A percentile compares a stretch with the other conserved stretches of the same genome.
Conservation (phyloP, 2,113 vertebrate genomes). For the Monarcha castaneiventris region DNA sequence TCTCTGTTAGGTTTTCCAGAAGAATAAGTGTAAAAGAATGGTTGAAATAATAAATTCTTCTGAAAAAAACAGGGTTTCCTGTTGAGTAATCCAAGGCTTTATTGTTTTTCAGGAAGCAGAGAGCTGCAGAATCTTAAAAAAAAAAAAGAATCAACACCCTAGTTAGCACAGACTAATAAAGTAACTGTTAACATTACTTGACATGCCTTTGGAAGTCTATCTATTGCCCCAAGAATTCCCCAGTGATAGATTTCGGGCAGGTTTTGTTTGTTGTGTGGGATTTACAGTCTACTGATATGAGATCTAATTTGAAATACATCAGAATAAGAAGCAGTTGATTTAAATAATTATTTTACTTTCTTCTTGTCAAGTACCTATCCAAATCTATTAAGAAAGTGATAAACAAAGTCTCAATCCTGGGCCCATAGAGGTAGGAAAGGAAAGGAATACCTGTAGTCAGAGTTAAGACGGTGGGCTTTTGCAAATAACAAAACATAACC, state of each 20-base stretch:
- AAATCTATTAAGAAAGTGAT: neutral
- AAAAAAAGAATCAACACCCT: neutral
- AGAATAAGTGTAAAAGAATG: neutral
- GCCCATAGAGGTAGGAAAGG: neutral
- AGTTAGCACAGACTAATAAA: neutral
- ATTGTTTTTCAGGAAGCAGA: neutral
- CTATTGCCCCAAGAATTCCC: neutral
- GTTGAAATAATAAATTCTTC: neutral
- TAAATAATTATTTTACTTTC: neutral
- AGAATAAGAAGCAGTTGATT: neutral
- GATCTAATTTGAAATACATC: neutral
- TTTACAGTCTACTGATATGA: neutral
- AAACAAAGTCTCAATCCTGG: neutral
- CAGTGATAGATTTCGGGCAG: neutral
- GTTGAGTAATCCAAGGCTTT: neutral
- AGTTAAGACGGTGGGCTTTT: neutral
- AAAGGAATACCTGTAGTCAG: neutral
- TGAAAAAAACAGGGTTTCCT: neutral
- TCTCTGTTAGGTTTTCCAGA: neutral
- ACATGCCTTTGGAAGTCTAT: neutral
- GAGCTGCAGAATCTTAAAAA: neutral
- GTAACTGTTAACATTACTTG: neutral
- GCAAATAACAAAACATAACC: neutral
- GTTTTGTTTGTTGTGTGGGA: neutral
- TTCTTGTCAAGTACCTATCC: neutral